Evolutionary conservation across 1,140 invertebrate species (phyloP).

Genomic region (Ganaspis sp.): DNA sequence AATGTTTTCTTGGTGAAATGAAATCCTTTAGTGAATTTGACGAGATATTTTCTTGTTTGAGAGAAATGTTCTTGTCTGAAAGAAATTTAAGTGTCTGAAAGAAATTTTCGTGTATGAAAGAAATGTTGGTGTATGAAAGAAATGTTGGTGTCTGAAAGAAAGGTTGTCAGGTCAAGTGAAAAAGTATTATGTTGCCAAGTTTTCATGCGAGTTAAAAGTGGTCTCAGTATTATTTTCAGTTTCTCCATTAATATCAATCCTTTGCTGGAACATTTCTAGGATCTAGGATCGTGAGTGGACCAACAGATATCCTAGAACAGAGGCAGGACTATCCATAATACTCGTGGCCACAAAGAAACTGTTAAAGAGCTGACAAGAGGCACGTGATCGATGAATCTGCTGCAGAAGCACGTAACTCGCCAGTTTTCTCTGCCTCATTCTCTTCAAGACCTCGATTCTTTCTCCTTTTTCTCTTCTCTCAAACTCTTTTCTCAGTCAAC

Average conservation of each 20-base stretch:
- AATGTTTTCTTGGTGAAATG: too few species aligned
- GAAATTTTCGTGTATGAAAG: too few species aligned
- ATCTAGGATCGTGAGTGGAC: constrained; percentile 16
- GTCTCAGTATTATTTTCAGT: neutral
- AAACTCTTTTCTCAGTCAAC: constrained; percentile 25
- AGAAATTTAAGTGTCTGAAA: too few species aligned
- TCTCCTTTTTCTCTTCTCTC: constrained; percentile 16
- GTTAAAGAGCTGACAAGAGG: constrained; percentile 26
- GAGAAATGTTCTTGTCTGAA: too few species aligned
- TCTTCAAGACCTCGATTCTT: constrained; percentile 22
- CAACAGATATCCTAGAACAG: neutral
- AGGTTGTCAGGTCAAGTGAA: neutral
- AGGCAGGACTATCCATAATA: constrained; percentile 21
- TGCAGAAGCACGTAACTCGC: constrained; percentile 21
- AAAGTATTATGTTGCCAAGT: neutral
- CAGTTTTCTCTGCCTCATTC: neutral
- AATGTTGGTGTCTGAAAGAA: too few species aligned
- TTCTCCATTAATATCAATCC: constrained; percentile 23
- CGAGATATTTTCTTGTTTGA: too few species aligned
- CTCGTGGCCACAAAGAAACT: constrained; percentile 15
- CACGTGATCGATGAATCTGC: constrained; percentile 19
- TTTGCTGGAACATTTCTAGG: neutral
- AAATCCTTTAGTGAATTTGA: too few species aligned
- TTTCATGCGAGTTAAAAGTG: neutral
- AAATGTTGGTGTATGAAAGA: too few species aligned